A percentile compares a stretch with the other conserved stretches of the same genome.
phyloP scores from a whole-genome alignment of 2,113 vertebrate genomes.

The Python bivittatus region DNA sequence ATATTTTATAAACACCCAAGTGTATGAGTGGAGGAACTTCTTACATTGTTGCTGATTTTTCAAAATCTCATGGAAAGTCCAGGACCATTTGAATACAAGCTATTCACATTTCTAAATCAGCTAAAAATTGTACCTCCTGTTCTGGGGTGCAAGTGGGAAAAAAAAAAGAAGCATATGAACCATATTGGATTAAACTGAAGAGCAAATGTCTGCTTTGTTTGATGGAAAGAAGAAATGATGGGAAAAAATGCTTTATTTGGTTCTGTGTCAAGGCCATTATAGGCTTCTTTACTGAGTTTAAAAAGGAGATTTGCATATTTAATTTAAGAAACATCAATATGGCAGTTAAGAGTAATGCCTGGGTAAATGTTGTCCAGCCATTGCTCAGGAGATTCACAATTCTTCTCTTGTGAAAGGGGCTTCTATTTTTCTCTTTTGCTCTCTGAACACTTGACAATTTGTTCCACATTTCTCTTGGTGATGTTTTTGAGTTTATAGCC shows the following conservation, averaged over 20 bases:
- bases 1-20: not conserved
- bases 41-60: not conserved
- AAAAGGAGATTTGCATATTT: not conserved
- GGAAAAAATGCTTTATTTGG: not conserved
- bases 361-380: too few relatives aligned
- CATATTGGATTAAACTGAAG: not conserved
- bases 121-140: not conserved
- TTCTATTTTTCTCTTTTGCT: too few relatives aligned
- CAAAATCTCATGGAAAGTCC: not conserved
- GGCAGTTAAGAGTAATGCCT: too few relatives aligned
- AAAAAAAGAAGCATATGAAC: not conserved
- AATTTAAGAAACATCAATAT: not conserved
- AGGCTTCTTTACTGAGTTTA: not conserved
- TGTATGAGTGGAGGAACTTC: not conserved
- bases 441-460: too few relatives aligned
- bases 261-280: not conserved
- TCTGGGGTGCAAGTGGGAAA: not conserved
- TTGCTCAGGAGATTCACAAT: too few relatives aligned
- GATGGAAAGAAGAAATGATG: not conserved
- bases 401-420: too few relatives aligned
- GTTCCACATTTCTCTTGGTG: too few relatives aligned
- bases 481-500: too few relatives aligned
- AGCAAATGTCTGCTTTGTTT: not conserved
- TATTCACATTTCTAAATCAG: conserved; percentile 6
- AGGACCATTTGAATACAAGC: not conserved